Evolutionary conservation across 2,113 vertebrate genomes (phyloP).

Genomic region (Anarhynchus alexandrinus): DNA sequence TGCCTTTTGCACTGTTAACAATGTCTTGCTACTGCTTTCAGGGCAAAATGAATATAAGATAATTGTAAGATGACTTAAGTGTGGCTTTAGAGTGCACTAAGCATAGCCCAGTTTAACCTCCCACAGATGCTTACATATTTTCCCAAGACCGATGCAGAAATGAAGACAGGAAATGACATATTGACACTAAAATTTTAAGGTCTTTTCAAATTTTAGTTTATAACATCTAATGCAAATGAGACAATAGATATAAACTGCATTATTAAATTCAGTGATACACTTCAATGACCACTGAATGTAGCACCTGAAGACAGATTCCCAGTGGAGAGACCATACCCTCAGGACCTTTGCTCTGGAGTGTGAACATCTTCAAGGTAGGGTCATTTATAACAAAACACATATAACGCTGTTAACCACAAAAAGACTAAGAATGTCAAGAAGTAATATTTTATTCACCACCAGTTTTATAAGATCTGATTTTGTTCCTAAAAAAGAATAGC

Average conservation of each 20-base stretch:
- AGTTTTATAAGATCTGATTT: neutral
- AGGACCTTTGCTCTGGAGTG: neutral
- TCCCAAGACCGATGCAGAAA: neutral
- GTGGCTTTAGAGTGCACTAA: conserved; percentile 9
- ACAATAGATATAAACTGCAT: neutral
- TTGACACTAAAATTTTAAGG: neutral
- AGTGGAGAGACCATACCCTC: neutral
- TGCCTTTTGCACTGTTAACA: conserved; percentile 62
- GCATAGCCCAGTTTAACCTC: neutral
- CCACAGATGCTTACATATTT: conserved; percentile 6
- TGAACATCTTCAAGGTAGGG: neutral
- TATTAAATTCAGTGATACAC: neutral
- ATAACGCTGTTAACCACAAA: neutral
- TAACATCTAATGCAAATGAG: neutral
- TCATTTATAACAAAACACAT: neutral
- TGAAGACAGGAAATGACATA: neutral
- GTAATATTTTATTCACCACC: neutral
- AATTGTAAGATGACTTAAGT: conserved; percentile 45
- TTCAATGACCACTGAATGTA: neutral
- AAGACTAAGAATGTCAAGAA: neutral
- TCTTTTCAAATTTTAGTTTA: neutral
- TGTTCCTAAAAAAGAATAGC: neutral
- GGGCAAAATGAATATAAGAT: conserved; percentile 42
- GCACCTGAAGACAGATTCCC: neutral
- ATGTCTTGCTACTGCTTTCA: conserved; percentile 54